Evolutionary conservation across 2,888 invertebrate species (phyloP).

Genomic region (Portevinia maculata): DNA sequence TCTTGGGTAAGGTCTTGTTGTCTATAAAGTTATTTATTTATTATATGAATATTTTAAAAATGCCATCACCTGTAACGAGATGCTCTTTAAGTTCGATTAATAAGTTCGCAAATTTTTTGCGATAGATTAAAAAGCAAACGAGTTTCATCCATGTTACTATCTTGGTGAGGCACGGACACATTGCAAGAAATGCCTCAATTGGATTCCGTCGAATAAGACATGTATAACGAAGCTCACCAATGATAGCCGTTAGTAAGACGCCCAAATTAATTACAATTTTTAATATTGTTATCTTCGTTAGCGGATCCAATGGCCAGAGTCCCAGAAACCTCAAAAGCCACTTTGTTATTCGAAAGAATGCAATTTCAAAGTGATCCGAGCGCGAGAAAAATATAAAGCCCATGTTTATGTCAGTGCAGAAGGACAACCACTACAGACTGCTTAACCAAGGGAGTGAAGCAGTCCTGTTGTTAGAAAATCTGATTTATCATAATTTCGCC

Average conservation of each 20-base stretch:
- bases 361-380: constrained; percentile 31
- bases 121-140: constrained; percentile 30
- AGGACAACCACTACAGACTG: too few species aligned
- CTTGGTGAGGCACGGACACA: constrained; percentile 47
- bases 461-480: too few species aligned
- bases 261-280: constrained; percentile 30
- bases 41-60: not conserved
- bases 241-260: constrained; percentile 42
- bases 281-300: not conserved
- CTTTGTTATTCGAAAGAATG: constrained; percentile 33
- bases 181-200: constrained; percentile 23
- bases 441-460: too few species aligned
- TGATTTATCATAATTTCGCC: too few species aligned
- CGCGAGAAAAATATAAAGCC: not conserved
- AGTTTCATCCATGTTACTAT: constrained; percentile 52
- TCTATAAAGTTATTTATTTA: not conserved
- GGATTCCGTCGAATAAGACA: constrained; percentile 34
- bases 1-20: not conserved
- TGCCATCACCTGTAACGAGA: constrained; percentile 25
- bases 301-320: constrained; percentile 41
- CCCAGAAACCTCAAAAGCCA: constrained; percentile 34
- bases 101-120: constrained; percentile 33
- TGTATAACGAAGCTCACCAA: constrained; percentile 48
- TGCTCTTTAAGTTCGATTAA: constrained; percentile 25
- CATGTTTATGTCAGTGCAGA: not conserved